phyloP scores from a whole-genome alignment of 2,113 vertebrate genomes.

The Helogale parvula region DNA sequence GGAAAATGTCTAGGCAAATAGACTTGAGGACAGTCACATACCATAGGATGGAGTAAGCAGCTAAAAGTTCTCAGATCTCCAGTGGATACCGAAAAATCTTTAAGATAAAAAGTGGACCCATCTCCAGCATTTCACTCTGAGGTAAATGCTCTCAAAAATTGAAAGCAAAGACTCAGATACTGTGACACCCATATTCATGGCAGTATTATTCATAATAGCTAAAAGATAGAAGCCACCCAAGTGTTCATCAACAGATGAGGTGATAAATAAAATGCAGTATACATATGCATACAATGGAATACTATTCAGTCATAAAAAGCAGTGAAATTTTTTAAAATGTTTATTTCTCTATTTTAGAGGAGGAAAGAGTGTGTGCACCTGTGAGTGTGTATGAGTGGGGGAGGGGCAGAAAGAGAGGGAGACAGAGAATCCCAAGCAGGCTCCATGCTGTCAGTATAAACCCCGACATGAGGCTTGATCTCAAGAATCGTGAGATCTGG shows the following conservation, averaged over 20 bases:
- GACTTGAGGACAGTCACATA: background rate
- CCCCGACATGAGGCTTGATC: background rate
- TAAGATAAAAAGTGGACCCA: background rate
- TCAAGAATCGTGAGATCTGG: background rate
- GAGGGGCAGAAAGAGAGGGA: background rate
- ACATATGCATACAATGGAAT: background rate
- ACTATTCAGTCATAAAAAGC: background rate
- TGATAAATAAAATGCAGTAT: background rate
- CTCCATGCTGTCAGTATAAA: background rate
- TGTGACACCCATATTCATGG: background rate
- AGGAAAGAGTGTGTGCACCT: too few relatives aligned
- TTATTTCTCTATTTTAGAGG: too few relatives aligned
- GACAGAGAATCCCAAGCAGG: background rate
- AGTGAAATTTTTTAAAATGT: background rate
- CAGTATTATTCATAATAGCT: background rate
- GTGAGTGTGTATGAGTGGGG: too few relatives aligned
- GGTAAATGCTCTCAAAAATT: background rate
- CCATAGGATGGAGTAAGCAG: background rate
- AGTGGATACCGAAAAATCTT: background rate
- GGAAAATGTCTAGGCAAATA: background rate
- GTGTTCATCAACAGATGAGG: background rate
- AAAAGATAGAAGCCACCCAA: background rate
- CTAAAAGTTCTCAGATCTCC: background rate
- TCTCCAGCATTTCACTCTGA: background rate
- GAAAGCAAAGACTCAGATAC: background rate